Percentiles rank a stretch among this genome's conserved stretches.
Evolutionary conservation across 2,113 vertebrate species (phyloP).

Genomic region (Pheucticus melanocephalus): DNA sequence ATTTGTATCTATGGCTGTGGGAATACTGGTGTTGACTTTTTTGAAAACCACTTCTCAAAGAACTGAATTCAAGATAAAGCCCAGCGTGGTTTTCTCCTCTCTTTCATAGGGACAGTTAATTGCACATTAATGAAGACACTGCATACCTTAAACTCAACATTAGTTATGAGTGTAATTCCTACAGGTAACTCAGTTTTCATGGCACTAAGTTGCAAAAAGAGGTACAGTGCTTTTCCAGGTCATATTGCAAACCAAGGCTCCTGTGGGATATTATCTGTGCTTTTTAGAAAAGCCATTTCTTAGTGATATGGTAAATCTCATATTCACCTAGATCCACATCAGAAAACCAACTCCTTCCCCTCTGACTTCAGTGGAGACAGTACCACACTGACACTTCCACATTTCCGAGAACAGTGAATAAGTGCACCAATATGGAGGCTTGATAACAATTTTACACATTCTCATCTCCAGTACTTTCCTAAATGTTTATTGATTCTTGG

Average conservation of each 20-base stretch:
- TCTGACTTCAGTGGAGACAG: background rate
- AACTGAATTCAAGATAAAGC: background rate
- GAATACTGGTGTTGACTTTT: background rate
- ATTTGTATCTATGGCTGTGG: background rate
- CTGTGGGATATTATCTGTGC: background rate
- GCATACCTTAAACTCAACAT: background rate
- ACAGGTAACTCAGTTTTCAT: background rate
- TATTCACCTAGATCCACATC: accelerated
- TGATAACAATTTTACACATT: background rate
- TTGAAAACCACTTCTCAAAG: background rate
- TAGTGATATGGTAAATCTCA: background rate
- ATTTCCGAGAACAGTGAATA: background rate
- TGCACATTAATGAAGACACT: background rate
- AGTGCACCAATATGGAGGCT: background rate
- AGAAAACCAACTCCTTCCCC: background rate
- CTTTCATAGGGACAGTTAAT: background rate
- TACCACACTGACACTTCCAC: background rate
- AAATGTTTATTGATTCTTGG: background rate
- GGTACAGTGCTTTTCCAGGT: background rate
- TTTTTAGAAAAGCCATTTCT: background rate
- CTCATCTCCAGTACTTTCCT: background rate
- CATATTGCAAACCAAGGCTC: background rate
- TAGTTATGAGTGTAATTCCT: background rate
- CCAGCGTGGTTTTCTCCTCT: background rate
- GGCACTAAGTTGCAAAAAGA: background rate